phyloP scores from a whole-genome alignment of 2,888 invertebrate species.

The Xestoiulus laeticollis region DNA sequence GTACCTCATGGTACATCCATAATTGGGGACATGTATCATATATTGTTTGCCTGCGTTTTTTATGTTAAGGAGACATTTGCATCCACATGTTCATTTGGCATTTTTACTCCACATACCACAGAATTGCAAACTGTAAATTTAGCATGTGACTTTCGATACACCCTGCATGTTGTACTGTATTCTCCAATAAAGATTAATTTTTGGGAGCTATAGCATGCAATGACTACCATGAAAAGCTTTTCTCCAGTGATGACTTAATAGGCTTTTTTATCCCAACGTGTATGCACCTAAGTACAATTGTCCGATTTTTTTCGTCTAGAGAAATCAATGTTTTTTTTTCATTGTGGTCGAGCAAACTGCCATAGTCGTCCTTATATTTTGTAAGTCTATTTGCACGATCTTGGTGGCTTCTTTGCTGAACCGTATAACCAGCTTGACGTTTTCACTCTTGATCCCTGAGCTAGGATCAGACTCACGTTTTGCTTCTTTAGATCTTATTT shows the following conservation, averaged over 20 bases:
- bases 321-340: constrained; percentile 3
- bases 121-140: too few species aligned
- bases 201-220: background rate
- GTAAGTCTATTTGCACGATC: constrained; percentile 11
- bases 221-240: background rate
- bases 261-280: background rate
- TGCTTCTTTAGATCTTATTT: background rate
- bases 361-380: background rate
- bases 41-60: too few species aligned
- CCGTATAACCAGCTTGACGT: constrained; percentile 12
- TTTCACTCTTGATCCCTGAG: background rate
- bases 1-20: too few species aligned
- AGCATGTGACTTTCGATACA: too few species aligned
- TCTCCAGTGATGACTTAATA: background rate
- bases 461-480: background rate
- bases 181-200: background rate
- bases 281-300: background rate
- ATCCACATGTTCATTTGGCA: too few species aligned
- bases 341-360: background rate
- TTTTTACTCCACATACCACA: too few species aligned
- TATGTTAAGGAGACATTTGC: too few species aligned
- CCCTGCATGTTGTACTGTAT: too few species aligned
- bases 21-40: too few species aligned
- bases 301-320: background rate
- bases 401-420: background rate